phyloP scores from a whole-genome alignment of 2,888 invertebrate genomes.

The Cataglyphis albicans region DNA sequence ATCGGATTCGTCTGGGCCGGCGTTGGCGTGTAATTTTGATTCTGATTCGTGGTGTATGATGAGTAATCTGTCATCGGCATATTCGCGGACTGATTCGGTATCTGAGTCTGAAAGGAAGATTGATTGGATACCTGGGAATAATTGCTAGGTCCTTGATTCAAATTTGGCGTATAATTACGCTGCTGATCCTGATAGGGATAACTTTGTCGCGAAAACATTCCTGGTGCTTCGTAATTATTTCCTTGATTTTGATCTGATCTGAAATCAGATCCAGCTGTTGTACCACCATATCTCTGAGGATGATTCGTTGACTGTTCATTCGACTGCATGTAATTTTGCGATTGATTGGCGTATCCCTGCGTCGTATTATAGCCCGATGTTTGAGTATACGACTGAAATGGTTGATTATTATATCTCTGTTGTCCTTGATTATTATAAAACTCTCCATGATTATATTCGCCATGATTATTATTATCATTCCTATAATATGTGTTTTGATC shows the following conservation, averaged over 20 bases:
- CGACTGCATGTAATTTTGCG: constrained; percentile 73
- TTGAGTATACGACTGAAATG: constrained; percentile 80
- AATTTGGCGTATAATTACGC: constrained; percentile 78
- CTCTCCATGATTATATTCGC: constrained; percentile 75
- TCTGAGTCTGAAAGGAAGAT: constrained; percentile 75
- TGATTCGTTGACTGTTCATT: constrained; percentile 74
- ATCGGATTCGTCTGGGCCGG: constrained; percentile 74
- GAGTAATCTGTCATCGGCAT: constrained; percentile 80
- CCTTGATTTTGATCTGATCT: constrained; percentile 77
- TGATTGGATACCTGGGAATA: constrained; percentile 80
- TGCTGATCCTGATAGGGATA: constrained; percentile 82
- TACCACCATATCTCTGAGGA: constrained; percentile 73
- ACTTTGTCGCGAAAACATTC: constrained; percentile 77
- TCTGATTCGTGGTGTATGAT: constrained; percentile 77
- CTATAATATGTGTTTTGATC: constrained; percentile 82
- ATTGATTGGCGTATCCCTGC: constrained; percentile 75
- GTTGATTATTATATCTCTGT: constrained; percentile 80
- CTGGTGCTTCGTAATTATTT: constrained; percentile 79
- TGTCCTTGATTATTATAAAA: constrained; percentile 81
- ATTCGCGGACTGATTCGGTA: constrained; percentile 77
- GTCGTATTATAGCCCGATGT: constrained; percentile 77
- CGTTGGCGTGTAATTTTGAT: constrained; percentile 76
- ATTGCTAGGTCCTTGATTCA: constrained; percentile 78
- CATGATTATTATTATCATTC: constrained; percentile 74
- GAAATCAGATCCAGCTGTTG: constrained; percentile 75